Evolutionary conservation across 2,797 vertebrate species (phyloP).

Genomic region (Anas georgica): DNA sequence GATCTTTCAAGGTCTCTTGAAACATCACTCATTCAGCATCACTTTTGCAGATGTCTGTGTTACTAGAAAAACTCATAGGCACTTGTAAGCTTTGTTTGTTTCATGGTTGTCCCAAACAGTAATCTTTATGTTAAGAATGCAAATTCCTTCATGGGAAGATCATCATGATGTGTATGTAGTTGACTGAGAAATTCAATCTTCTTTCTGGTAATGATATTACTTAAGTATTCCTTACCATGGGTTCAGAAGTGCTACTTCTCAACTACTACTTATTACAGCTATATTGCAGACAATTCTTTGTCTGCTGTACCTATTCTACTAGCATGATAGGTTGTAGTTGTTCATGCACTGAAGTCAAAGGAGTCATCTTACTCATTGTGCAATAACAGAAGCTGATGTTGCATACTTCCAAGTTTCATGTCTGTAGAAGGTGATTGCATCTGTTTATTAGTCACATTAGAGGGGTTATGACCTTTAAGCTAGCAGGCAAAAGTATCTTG

Average conservation of each 20-base stretch:
- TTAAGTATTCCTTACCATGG: background rate
- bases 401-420: background rate
- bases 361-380: background rate
- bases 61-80: background rate
- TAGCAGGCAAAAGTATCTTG: background rate
- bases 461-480: background rate
- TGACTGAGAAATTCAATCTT: background rate
- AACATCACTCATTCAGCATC: background rate
- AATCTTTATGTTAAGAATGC: background rate
- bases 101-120: background rate
- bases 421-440: background rate
- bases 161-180: background rate
- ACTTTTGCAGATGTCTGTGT: background rate
- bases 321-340: background rate
- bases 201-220: background rate
- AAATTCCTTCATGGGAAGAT: background rate
- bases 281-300: background rate
- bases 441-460: background rate
- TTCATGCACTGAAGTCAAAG: constrained; percentile 7
- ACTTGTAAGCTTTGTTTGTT: background rate
- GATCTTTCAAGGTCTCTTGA: background rate
- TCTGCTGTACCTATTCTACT: background rate
- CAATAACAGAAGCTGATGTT: background rate
- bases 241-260: background rate
- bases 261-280: background rate